phyloP scores from a whole-genome alignment of 2,888 invertebrate species.

The Macrophya annulata region DNA sequence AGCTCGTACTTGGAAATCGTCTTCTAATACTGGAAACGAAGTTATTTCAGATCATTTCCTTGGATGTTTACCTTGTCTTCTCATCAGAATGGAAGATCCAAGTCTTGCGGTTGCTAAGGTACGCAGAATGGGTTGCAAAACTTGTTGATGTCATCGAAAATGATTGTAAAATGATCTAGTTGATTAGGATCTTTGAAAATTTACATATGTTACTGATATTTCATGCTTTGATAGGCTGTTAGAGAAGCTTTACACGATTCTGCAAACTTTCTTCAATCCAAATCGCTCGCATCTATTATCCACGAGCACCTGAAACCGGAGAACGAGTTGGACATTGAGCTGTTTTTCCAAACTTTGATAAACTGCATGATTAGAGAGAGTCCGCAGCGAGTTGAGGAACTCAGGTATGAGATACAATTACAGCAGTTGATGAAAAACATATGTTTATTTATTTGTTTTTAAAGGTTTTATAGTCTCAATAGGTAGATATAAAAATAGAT shows the following conservation, averaged over 20 bases:
- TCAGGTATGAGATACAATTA: slow-evolving; percentile 67
- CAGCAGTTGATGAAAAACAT: too few species aligned
- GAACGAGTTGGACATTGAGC: slow-evolving; percentile 62
- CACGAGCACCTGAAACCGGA: slow-evolving; percentile 65
- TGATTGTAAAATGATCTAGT: background rate
- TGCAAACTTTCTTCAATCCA: slow-evolving; percentile 69
- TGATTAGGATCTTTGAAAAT: background rate
- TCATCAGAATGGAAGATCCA: slow-evolving; percentile 72
- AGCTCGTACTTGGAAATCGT: slow-evolving; percentile 69
- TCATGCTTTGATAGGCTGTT: slow-evolving; percentile 64
- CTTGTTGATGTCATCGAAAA: background rate
- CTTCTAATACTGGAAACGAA: slow-evolving; percentile 63
- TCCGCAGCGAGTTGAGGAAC: slow-evolving; percentile 73
- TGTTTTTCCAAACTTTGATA: slow-evolving; percentile 69
- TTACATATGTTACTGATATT: background rate
- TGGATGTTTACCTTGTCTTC: slow-evolving; percentile 73
- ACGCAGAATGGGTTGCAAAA: background rate
- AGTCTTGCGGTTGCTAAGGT: slow-evolving; percentile 69
- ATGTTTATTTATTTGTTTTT: too few species aligned
- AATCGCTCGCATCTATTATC: slow-evolving; percentile 66
- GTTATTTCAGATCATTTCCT: slow-evolving; percentile 74
- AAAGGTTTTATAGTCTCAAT: too few species aligned
- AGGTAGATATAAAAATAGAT: too few species aligned
- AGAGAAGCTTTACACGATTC: slow-evolving; percentile 69
- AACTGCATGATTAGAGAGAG: slow-evolving; percentile 69